Conservation (phyloP, 1,140 invertebrate genomes). For the Lepidurus arcticus region DNA sequence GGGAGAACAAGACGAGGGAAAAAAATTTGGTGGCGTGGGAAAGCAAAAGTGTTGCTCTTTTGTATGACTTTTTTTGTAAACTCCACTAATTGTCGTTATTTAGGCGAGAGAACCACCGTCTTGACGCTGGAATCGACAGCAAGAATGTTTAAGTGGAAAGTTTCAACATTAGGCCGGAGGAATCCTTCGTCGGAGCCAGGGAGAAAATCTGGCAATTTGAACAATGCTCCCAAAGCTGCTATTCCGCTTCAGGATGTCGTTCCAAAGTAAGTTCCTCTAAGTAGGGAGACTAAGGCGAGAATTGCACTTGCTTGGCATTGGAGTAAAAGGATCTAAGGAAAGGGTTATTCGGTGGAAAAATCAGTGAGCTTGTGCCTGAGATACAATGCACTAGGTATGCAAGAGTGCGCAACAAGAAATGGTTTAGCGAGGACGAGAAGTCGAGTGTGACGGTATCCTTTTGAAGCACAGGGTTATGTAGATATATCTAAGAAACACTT, state of each 20-base stretch:
- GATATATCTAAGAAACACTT: too few species aligned
- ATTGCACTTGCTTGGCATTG: neutral
- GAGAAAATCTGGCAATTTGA: neutral
- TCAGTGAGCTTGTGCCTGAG: neutral
- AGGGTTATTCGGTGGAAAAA: neutral
- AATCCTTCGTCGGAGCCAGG: neutral
- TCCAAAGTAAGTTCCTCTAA: neutral
- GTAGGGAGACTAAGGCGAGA: neutral
- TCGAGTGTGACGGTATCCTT: constrained; percentile 3
- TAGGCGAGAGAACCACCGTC: neutral
- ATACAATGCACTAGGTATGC: neutral
- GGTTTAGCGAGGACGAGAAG: neutral
- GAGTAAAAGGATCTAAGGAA: neutral
- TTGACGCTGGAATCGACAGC: neutral
- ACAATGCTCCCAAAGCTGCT: neutral
- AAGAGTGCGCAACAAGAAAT: neutral
- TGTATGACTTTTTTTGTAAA: neutral
- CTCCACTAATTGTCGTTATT: neutral
- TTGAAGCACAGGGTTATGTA: neutral
- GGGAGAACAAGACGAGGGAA: neutral
- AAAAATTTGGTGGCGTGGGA: neutral
- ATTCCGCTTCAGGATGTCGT: neutral
- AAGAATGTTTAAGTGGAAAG: constrained; percentile 4
- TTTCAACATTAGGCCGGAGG: constrained; percentile 9
- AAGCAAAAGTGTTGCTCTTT: neutral